Evolutionary conservation across 2,113 vertebrate genomes (phyloP), one percentile per base, ranked within the genome.

Genomic region (Boulengeromyrus knoepffleri): DNA sequence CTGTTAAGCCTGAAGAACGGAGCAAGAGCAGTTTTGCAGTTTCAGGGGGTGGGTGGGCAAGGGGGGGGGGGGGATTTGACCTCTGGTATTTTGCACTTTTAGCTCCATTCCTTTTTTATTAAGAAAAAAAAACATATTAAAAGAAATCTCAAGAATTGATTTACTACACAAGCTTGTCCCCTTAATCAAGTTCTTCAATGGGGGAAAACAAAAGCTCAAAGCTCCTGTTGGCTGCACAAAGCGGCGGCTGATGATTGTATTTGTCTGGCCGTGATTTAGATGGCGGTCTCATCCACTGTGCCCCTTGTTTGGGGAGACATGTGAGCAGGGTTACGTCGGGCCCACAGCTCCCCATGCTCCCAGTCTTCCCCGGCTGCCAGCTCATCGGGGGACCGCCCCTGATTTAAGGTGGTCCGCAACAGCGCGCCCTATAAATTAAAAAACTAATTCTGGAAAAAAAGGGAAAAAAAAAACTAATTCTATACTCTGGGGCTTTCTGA

Each of bases 261-360:
- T 97, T 97, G 98, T 97, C 97, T 97, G 95, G 95, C 93, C 89
- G 94, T 98, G 98, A 99, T 99, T 99, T 99, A 99, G 97, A 96
- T 97, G 97, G 97, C 97, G 96, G 96, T 93, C 93, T 90, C 95
- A 95, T 95, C 96, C 95, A 96, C 94, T 95, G 96, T 95, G 97
- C 95, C 95, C 95, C 93, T 89, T 96, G 95, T 96, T 96, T 96
- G 93, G 93, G 92, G 94, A 95, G 94, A 94, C 95, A 93, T 96
- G 96, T 96, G 95, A 95, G 96, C 95, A 94, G 93, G 96, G 97
- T 96, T 97, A 97, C 96, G 96, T 96, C 96, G 95, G 96, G 93
- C 93, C 95, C 94, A 94, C 93, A 94, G 95, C 95, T 95, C 96
- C 97, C 96, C 96, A 96, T 93, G 95, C 96, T 97, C 96, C 96